Conservation (phyloP, 1,140 invertebrate genomes). For the Drosophila mayri region DNA sequence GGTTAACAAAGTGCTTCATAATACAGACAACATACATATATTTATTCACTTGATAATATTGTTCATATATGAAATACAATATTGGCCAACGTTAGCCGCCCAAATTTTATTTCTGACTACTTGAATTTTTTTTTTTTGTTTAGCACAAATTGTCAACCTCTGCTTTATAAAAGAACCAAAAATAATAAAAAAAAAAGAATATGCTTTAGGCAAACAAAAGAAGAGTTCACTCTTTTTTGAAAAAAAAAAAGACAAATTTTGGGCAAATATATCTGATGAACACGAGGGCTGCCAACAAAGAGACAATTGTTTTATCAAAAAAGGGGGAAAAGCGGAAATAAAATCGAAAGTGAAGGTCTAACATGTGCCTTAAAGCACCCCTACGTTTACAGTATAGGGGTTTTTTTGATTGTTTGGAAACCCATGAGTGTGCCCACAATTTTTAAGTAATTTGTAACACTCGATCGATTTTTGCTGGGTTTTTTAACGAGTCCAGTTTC, state of each 20-base stretch:
- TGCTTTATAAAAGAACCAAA: background rate
- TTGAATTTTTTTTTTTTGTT: background rate
- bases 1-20: constrained; percentile 26
- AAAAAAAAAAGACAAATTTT: constrained; percentile 65
- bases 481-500: constrained; percentile 35
- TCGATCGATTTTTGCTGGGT: constrained; percentile 53
- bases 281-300: constrained; percentile 55
- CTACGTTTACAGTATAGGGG: constrained; percentile 35
- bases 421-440: constrained; percentile 71
- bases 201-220: constrained; percentile 29
- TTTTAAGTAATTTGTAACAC: constrained; percentile 79
- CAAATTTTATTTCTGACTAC: background rate
- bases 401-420: constrained; percentile 32
- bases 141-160: background rate
- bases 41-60: background rate
- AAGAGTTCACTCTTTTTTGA: constrained; percentile 9
- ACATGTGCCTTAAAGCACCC: constrained; percentile 45
- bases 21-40: background rate
- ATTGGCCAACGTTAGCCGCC: background rate
- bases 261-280: constrained; percentile 56
- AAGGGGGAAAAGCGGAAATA: constrained; percentile 11
- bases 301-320: constrained; percentile 45
- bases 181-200: too few species aligned
- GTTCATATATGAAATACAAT: background rate
- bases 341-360: constrained; percentile 56